Evolutionary conservation across 2,113 vertebrate genomes (phyloP), one percentile per base, ranked within the genome.

Genomic region (Gobio gobio): DNA sequence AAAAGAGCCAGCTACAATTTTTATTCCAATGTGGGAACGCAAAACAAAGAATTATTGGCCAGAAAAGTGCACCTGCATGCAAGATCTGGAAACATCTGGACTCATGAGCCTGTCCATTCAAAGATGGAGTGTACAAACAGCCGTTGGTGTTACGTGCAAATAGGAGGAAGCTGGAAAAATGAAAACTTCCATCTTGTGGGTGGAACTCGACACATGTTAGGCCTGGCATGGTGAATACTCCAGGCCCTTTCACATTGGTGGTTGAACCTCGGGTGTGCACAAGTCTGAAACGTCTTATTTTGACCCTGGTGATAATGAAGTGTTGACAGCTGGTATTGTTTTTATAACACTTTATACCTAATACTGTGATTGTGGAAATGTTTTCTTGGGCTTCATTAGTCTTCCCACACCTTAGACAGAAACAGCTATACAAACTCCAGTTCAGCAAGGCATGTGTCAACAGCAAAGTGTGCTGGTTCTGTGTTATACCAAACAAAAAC

Each of bases 281-380:
- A 29, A 29, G 29, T 29, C 29, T 29, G 29, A 29, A 29, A 22
- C 20, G 5, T 63, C 13, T 51, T 66, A 26, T 16, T 51, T 33
- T 45, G 7, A 75, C 49, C 10, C 2, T 49, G 40, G 61, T 83
- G 78, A 63, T 77, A 86, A 84, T 80, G 78, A 64, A 47, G 82
- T 78, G 63, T 29, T 78, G 82, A 86, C 83, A 84, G 88, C 64
- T 75, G 29, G 54, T 72, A 59, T 51, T 84, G 86, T 81, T 85
- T 76, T 70, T 81, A 29, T 66, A 78, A 86, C 70, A 81, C 68
- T 59, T 84, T 72, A 82, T 82, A 85, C 84, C 56, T 66, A 59
- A 73, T 24, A 59, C 59, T 83, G 22, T 75, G 76, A 83, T 86
- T 87, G 77, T 63, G 64, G 70, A 85, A 33, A n/a, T 84, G 64